phyloP scores from a whole-genome alignment of 2,888 invertebrate genomes.

The Drosophila aldrichi region DNA sequence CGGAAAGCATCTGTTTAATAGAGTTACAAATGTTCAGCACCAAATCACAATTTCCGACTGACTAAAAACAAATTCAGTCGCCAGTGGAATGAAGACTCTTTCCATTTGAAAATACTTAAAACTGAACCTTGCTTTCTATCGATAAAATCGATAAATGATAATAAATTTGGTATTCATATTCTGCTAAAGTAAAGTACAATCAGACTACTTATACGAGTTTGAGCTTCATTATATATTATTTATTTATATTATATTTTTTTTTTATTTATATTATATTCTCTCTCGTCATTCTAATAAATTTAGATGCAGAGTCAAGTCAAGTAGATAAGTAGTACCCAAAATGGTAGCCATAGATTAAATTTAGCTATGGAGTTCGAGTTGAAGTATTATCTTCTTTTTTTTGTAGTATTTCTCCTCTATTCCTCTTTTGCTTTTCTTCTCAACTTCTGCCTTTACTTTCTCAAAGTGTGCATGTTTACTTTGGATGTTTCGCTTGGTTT shows the following conservation, averaged over 20 bases:
- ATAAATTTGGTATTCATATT: too few relatives aligned
- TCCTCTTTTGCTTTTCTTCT: neutral
- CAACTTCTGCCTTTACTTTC: neutral
- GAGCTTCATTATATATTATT: too few relatives aligned
- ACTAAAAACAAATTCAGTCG: neutral
- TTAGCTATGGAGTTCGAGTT: neutral
- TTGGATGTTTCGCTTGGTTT: neutral
- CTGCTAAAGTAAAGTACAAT: too few relatives aligned
- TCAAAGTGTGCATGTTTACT: conserved; percentile 2
- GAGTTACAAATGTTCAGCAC: neutral
- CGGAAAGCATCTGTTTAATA: conserved; percentile 11
- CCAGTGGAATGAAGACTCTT: neutral
- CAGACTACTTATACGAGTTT: too few relatives aligned
- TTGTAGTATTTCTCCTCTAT: neutral
- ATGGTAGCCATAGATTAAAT: neutral
- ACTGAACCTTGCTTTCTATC: neutral
- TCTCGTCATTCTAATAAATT: neutral
- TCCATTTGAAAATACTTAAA: too few relatives aligned
- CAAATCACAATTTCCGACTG: neutral
- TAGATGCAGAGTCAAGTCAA: neutral
- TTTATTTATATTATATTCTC: too few relatives aligned
- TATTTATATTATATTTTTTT: too few relatives aligned
- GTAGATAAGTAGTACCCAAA: neutral
- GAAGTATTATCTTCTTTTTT: neutral
- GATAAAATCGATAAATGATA: neutral